Evolutionary conservation across 2,113 vertebrate genomes (phyloP), one percentile per base, ranked within the genome.

Genomic region (Brachyistius frenatus): DNA sequence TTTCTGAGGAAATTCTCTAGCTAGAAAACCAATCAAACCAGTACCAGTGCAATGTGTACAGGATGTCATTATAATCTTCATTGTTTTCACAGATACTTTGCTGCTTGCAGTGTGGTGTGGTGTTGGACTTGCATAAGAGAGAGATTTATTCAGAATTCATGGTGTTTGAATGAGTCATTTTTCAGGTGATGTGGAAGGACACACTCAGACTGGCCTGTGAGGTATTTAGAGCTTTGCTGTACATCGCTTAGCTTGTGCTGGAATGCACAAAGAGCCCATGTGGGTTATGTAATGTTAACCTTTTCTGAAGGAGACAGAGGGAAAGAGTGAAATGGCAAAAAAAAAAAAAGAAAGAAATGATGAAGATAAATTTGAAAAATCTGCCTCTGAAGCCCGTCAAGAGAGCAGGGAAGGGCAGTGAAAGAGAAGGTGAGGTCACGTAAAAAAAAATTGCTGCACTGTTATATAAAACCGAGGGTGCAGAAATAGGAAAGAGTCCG

Each of bases 121-220:
- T 35, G 52, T 56, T 77, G 53, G 32, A 55, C 46, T 72, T 78
- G 70, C 35, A 46, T 9, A 23, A 56, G 55, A 63, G 30, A 66
- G 30, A 62, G 86, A 71, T 71, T 56, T 50, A 46, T 31, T 10
- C 16, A 7, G 55, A 47, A 7, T 41, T 15, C 33, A 36, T 71
- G 76, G 61, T 70, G 76, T 72, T 81, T 56, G 44, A 74, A 90
- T 85, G 81, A 90, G 83, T 90, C 86, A 88, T 77, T 54, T 68
- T 84, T 77, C 81, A 89, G 77, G 66, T 78, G 50, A 73, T 56
- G 87, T 71, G 66, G 63, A 52, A 79, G 79, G 53, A 67, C 56
- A 73, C 46, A 64, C 68, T 80, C 36, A 68, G 57, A 53, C 49
- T 66, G 35, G 23, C 33, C 64, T 35, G 47, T 46, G 31, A 62